Conservation (phyloP, 2,113 vertebrate genomes). For the Bombycilla garrulus region DNA sequence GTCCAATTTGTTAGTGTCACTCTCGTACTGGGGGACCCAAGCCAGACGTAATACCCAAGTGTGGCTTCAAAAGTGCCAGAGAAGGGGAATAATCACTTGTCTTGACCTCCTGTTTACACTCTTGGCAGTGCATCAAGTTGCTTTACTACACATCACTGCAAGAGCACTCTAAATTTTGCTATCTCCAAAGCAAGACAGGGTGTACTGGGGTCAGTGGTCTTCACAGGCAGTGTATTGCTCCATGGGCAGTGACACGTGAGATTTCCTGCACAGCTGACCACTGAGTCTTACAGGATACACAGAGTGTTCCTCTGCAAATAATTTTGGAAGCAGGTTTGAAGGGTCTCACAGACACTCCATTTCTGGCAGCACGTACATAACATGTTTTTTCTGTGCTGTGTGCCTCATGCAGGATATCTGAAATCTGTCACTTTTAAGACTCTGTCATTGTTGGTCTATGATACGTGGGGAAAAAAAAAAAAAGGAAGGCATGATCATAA, state of each 20-base stretch:
- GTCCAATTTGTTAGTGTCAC: background rate
- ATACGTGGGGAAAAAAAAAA: background rate
- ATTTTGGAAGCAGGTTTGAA: background rate
- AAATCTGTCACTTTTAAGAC: background rate
- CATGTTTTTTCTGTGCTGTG: background rate
- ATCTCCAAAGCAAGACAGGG: background rate
- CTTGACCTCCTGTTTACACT: background rate
- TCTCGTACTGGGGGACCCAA: background rate
- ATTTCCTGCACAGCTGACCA: background rate
- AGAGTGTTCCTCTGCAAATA: background rate
- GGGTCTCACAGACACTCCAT: background rate
- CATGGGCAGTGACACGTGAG: accelerated
- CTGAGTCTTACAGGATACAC: background rate
- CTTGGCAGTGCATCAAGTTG: background rate
- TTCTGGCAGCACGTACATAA: accelerated
- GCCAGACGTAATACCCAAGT: background rate
- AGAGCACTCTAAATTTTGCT: background rate
- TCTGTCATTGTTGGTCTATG: background rate
- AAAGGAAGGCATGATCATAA: background rate
- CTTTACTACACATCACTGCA: background rate
- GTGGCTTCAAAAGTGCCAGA: background rate
- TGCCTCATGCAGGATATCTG: background rate
- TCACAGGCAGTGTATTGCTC: background rate
- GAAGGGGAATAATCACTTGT: background rate
- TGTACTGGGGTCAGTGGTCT: background rate